Conservation (phyloP, 1,140 invertebrate genomes). For the Aethina tumida region DNA sequence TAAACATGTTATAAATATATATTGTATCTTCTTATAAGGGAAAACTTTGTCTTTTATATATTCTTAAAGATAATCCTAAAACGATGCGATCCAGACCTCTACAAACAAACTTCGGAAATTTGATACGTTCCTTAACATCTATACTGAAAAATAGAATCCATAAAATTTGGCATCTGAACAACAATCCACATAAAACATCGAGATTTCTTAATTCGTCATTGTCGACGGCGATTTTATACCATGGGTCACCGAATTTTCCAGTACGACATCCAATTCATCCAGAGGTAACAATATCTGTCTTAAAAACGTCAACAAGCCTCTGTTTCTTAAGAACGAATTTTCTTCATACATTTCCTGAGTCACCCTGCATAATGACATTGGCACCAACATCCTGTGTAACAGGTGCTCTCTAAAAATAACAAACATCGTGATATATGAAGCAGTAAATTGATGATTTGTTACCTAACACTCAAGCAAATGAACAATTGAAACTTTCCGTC, state of each 20-base stretch:
- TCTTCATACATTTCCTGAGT: conserved; percentile 94
- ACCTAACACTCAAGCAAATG: conserved; percentile 84
- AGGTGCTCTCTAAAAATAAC: conserved; percentile 72
- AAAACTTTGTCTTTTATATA: too few relatives aligned
- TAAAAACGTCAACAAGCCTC: conserved; percentile 75
- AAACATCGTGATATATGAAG: neutral
- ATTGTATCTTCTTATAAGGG: too few relatives aligned
- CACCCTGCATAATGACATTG: conserved; percentile 75
- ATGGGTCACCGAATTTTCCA: conserved; percentile 91
- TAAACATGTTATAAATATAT: too few relatives aligned
- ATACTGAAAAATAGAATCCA: too few relatives aligned
- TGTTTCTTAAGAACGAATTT: conserved; percentile 82
- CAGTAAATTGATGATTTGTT: conserved; percentile 14
- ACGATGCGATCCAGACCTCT: too few relatives aligned
- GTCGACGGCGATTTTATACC: conserved; percentile 59
- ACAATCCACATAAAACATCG: too few relatives aligned
- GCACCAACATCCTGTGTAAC: conserved; percentile 77
- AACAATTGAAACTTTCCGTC: conserved; percentile 98
- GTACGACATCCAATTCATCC: conserved; percentile 83
- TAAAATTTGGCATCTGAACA: too few relatives aligned
- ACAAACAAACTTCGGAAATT: too few relatives aligned
- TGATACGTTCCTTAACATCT: too few relatives aligned
- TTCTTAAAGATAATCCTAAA: too few relatives aligned
- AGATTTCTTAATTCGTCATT: too few relatives aligned
- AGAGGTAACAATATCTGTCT: conserved; percentile 86